Evolutionary conservation across 2,113 vertebrate genomes (phyloP), one percentile per base, ranked within the genome.

Genomic region (Siniperca knerii): DNA sequence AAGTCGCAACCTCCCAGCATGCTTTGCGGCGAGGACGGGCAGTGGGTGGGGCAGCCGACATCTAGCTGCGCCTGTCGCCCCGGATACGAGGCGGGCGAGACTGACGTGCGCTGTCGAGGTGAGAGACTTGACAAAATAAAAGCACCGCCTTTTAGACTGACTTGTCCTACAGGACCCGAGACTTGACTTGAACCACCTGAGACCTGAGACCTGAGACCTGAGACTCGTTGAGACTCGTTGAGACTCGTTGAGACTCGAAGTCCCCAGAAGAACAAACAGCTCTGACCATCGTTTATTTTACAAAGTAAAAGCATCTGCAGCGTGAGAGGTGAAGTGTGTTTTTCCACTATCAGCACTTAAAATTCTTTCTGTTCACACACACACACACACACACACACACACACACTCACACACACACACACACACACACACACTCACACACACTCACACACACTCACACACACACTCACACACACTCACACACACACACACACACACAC

Each of bases 21-120:
- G 94, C 96, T 97, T 69, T 97, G 97, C 64, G 95, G 96, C 0
- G 96, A 97, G 77, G 97, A 97, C 0, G 97, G 97, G 0, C 96
- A 96, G 91, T 97, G 97, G 97, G 96, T 97, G 0, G 96, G 95
- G 44, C 96, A 95, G 64, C 94, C 95, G 0, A 92, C 95, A 0
- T 95, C 95, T 0, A 95, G 94, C 82, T 98, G 97, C 20, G 90
- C 89, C 71, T 98, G 97, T 75, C 92, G 92, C 1, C 88, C 95
- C 0, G 97, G 97, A 0, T 95, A 95, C 8, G 95, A 97, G 82
- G 92, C 96, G 0, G 75, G 91, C 0, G 96, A 95, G 4, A 91
- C 82, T 0, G 94, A 96, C 42, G 89, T 93, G 11, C 92, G 84
- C 25, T 98, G 97, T 48, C 71, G 94, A 94, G 96, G 97, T 97